Conservation (phyloP, 2,113 vertebrate species). For the Archocentrus centrarchus region DNA sequence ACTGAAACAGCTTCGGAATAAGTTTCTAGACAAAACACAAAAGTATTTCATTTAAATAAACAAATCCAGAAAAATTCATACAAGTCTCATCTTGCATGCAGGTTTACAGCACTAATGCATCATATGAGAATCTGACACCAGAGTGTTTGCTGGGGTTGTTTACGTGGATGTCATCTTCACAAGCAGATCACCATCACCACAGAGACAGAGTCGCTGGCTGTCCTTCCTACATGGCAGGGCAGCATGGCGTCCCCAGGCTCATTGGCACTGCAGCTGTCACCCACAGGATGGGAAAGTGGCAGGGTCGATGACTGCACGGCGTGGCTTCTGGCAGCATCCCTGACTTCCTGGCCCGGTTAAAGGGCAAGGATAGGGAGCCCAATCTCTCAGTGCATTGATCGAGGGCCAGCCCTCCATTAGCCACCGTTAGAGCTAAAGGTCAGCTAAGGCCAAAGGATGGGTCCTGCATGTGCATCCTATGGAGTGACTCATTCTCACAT, state of each 20-base stretch:
- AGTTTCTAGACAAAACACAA: not conserved
- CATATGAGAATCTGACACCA: constrained; percentile 8
- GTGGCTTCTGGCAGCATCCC: constrained; percentile 64
- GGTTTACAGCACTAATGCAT: not conserved
- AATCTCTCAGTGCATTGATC: constrained; percentile 72
- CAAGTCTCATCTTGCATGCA: not conserved
- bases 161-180: constrained; percentile 66
- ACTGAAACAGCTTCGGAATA: not conserved
- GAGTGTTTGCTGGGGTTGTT: constrained; percentile 35
- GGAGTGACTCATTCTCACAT: constrained; percentile 59
- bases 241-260: constrained; percentile 57
- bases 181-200: constrained; percentile 42
- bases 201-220: constrained; percentile 58
- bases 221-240: constrained; percentile 72
- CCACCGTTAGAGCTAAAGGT: constrained; percentile 75
- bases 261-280: constrained; percentile 73
- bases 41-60: not conserved
- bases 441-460: constrained; percentile 69
- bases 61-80: not conserved
- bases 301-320: constrained; percentile 68
- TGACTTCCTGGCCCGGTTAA: constrained; percentile 63
- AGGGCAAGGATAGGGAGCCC: constrained; percentile 67
- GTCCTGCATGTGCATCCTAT: constrained; percentile 59
- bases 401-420: constrained; percentile 72
- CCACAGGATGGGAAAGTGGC: constrained; percentile 70